Evolutionary conservation across 92 coral and sea anemone species (phyloP), one percentile per base, ranked within the genome.

Genomic region (Porites divaricata): DNA sequence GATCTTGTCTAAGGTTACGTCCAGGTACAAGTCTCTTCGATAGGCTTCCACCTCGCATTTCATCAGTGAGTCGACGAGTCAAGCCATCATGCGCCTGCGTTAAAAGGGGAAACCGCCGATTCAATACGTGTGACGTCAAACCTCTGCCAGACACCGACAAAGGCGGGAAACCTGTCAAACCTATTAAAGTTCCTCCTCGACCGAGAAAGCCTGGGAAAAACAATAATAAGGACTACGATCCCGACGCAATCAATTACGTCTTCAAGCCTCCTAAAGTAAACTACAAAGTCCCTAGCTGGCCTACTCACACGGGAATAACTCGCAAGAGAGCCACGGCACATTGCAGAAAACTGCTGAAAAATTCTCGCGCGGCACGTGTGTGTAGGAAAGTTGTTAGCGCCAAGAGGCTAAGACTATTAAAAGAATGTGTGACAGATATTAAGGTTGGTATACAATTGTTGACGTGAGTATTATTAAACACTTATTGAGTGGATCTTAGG

Each of bases 71-170:
- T 8, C 74, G 87, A 49, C 65, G 75, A 14, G 82, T 85, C 51
- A 85, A 80, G 26, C 98, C 98, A 3, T 93, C 95, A 2, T 94
- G 98, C 87, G 24, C 81, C 23, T 94, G 98, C 80, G 90, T 85
- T 50, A 79, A 89, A 21, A 92, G 80, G 67, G 93, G 91, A 22
- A 93, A 91, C 67, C 88, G 93, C 35, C 88, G 89, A 26, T 90
- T 86, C 68, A 94, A 92, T 79, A 89, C 92, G 2, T 94, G 98
- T 66, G 98, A 92, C 90, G 89, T 94, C 63, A 88, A 89, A 49
- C 98, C 98, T 8, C 78, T 91, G 8, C 98, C 98, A 22, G 92
- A 78, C 58, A 70, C 85, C 6, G 93, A 80, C 54, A 64, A 76
- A 25, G 95, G 95, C 13, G 98, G 93, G 49, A 87, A 92, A 49